Base-by-base conservation (phyloP, 2,797 vertebrate genomes). In the Xiphophorus birchmanni region DNA sequence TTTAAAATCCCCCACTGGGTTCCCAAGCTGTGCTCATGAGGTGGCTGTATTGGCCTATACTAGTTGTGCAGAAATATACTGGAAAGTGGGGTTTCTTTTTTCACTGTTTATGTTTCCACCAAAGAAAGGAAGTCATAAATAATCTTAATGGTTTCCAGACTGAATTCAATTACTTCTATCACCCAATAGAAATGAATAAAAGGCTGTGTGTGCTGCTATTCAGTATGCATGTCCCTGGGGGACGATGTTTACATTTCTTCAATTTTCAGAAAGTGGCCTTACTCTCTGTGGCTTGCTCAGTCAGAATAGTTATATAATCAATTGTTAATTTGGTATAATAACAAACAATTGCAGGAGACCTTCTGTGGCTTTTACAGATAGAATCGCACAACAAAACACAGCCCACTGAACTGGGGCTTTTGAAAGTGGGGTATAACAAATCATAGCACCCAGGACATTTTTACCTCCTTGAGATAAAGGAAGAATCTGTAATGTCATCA, bases 141-240 rank as follows among this genome's bases (percentile, higher is more conserved):
- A 93, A 94, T 90, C 81, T 80, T 91, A 93, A 93, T 93, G 90
- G 88, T 87, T 88, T 88, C 84, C 85, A 93, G 88, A 89, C 82
- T 45, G 69, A 89, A 93, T 94, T 90, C 90, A 93, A 94, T 95
- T 91, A 91, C 90, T 86, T 92, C 79, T 81, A 84, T 90, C 87
- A 89, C 80, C 88, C 86, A 86, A 75, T 85, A 86, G 86, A 91
- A 93, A 93, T 90, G 85, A 93, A 85, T 92, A 89, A 94, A 93
- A 92, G 83, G 74, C 82, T 35, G 76, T 79, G 72, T 89, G 82
- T 85, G 85, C 85, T 91, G 84, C 90, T 91, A 87, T 93, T 93
- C 84, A 88, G 88, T 93, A 91, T 92, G 88, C 87, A 90, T 88
- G 87, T 90, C 88, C 84, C 85, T 75, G 47, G 73, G 86, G 83